Base-by-base conservation (phyloP, 2,797 vertebrate species). In the Epinephelus malabaricus region DNA sequence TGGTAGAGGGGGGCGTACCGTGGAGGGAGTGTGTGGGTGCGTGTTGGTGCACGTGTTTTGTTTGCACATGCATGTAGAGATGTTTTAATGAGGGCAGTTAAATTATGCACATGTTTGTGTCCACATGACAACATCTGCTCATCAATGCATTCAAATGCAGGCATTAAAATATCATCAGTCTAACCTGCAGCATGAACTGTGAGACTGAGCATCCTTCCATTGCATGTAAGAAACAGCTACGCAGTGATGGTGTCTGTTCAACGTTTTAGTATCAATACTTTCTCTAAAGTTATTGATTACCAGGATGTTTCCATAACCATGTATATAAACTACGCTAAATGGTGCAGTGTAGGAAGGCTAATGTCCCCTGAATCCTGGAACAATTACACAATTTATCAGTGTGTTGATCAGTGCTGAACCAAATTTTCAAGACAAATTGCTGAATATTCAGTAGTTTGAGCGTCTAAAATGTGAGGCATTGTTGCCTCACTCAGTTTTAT, bases 61-160 rank as follows among this genome's bases (percentile, higher is more conserved):
- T 69, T 46, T 59, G 34, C 66, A 73, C 49, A 67, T 64, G 49
- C 30, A 23, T 46, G 60, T 7, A 63, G 53, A 62, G 55, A 49
- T 21, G 59, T n/a, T 64, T 10, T 38, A 69, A 65, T 27, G 40
- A 66, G 53, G 27, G 34, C 65, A 51, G 49, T 51, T 78, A 27
- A 66, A 76, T 76, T 25, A 73, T 65, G 69, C 64, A 77, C 43
- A 1, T 23, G 53, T 66, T 61, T 73, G 65, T 43, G 25, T 50
- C 23, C 50, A 70, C 66, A 21, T 61, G 25, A 21, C 63, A 43
- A 65, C 65, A 60, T 34, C 10, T 46, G 56, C 50, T 51, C 51
- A 46, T 50, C 51, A 63, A 1, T 62, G 12, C 15, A 23, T 30
- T 50, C 5, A 60, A 40, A 54, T 1, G 34, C 34, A 34, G 7